These are phyloP conservation scores for Octodon degus DNA, from an alignment of 2,113 vertebrate species.

Conservation along the genomic window DNA sequence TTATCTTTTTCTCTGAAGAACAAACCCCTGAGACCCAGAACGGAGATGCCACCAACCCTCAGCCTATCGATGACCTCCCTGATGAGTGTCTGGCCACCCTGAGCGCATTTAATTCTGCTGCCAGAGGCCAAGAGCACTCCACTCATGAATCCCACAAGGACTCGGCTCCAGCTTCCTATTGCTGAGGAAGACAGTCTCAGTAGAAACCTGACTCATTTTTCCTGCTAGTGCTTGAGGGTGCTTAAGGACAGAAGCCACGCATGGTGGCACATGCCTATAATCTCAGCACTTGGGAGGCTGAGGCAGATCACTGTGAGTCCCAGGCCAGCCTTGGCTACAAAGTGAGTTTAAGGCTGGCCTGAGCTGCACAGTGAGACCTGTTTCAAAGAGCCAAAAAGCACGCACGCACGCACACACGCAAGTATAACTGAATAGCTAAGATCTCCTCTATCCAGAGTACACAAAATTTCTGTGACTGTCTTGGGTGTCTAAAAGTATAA, in stretches of 20 bases:
- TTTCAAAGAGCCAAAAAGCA: no score
- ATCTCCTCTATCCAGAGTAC: background rate
- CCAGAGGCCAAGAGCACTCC: background rate
- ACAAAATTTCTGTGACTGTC: background rate
- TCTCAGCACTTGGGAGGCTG: no score
- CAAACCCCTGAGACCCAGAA: background rate
- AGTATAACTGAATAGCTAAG: no score
- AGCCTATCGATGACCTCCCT: background rate
- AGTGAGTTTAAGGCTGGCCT: no score
- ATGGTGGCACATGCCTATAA: no score
- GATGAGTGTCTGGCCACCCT: background rate
- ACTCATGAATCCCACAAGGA: no score
- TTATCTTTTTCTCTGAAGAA: background rate
- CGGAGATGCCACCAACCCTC: rapidly evolving
- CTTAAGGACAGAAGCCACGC: background rate
- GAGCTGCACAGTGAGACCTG: no score
- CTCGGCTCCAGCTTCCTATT: rapidly evolving
- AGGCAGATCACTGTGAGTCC: no score
- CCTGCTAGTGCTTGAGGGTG: no score
- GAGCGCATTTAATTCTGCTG: background rate
- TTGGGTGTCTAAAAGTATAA: background rate
- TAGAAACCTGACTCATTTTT: background rate
- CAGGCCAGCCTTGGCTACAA: no score
- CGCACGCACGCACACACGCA: no score
- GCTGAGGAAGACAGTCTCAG: rapidly evolving